Conservation (phyloP, 2,113 vertebrate genomes). For the Antechinus flavipes region DNA sequence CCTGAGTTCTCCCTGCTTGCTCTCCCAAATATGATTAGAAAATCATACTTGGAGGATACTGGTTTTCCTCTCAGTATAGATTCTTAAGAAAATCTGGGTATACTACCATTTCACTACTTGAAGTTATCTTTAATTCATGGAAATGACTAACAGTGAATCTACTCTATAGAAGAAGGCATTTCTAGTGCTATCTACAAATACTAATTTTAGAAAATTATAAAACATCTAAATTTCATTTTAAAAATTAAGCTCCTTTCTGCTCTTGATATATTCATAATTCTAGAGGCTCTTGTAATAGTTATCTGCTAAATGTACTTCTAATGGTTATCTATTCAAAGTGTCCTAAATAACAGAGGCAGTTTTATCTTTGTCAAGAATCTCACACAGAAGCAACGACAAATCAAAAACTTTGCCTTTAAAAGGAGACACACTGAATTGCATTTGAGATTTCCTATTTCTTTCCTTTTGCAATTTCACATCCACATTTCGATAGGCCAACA, state of each 20-base stretch:
- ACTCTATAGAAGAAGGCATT: neutral
- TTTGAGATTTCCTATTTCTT: slow-evolving; percentile 56
- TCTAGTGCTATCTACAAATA: slow-evolving; percentile 35
- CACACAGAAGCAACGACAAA: slow-evolving; percentile 57
- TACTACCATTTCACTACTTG: slow-evolving; percentile 39
- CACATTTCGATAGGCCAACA: slow-evolving; percentile 17
- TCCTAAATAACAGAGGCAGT: slow-evolving; percentile 71
- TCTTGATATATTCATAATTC: slow-evolving; percentile 30
- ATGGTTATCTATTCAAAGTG: slow-evolving; percentile 8
- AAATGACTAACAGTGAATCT: neutral
- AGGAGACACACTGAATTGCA: slow-evolving; percentile 12
- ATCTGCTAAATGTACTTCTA: slow-evolving; percentile 27
- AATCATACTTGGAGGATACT: slow-evolving; percentile 49
- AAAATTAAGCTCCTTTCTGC: slow-evolving; percentile 24
- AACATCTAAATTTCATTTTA: slow-evolving; percentile 42
- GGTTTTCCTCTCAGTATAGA: slow-evolving; percentile 36
- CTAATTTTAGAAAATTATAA: slow-evolving; percentile 27
- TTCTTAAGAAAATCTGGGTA: slow-evolving; percentile 3
- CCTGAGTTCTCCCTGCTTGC: neutral
- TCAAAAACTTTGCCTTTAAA: slow-evolving; percentile 63
- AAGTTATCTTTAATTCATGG: slow-evolving; percentile 28
- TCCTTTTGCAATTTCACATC: slow-evolving; percentile 55
- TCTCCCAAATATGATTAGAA: slow-evolving; percentile 19
- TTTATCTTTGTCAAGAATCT: slow-evolving; percentile 54
- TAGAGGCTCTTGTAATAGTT: neutral